A percentile compares a stretch with the other conserved stretches of the same genome.
These are phyloP conservation scores for Tribolium castaneum DNA, from an alignment of 1,140 invertebrate genomes.

Conservation along the genomic window DNA sequence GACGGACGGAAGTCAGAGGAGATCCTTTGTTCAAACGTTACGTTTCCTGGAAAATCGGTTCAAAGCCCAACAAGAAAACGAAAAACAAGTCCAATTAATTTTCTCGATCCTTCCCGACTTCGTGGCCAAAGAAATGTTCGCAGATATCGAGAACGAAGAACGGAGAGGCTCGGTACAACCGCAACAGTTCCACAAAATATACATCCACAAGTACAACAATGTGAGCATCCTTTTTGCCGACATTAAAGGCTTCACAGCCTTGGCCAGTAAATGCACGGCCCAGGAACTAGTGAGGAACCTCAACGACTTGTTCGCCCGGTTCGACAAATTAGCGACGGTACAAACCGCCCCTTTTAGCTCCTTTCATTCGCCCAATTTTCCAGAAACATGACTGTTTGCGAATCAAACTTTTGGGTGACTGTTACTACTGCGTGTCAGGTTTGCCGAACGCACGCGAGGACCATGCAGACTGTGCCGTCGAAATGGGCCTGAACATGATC, in stretches of 20 bases:
- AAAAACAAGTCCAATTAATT: slow-evolving; percentile 91
- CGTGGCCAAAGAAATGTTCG: slow-evolving; percentile 93
- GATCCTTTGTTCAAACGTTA: slow-evolving; percentile 95
- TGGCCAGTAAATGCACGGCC: slow-evolving; percentile 89
- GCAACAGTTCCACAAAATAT: slow-evolving; percentile 96
- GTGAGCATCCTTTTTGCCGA: slow-evolving; percentile 99
- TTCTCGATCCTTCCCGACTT: slow-evolving; percentile 93
- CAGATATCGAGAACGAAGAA: slow-evolving; percentile 84
- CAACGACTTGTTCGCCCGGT: slow-evolving; percentile 97
- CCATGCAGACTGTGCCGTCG: slow-evolving; percentile 95
- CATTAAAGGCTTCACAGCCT: slow-evolving; percentile 96
- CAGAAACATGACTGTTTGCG: slow-evolving; percentile 93
- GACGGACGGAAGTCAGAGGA: slow-evolving; percentile 93
- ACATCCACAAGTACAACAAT: slow-evolving; percentile 96
- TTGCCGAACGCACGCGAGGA: slow-evolving; percentile 84
- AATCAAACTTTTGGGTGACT: slow-evolving; percentile 95
- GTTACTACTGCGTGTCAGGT: slow-evolving; percentile 96
- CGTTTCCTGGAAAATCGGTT: slow-evolving; percentile 93
- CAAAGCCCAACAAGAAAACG: slow-evolving; percentile 92
- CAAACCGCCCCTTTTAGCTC: slow-evolving; percentile 56
- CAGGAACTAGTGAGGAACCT: slow-evolving; percentile 93
- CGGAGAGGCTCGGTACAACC: slow-evolving; percentile 77
- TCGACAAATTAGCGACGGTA: slow-evolving; percentile 93
- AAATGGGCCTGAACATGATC: slow-evolving; percentile 98
- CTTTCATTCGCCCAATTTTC: not conserved